Conservation (phyloP, 2,113 vertebrate genomes). For the Cavia porcellus region DNA sequence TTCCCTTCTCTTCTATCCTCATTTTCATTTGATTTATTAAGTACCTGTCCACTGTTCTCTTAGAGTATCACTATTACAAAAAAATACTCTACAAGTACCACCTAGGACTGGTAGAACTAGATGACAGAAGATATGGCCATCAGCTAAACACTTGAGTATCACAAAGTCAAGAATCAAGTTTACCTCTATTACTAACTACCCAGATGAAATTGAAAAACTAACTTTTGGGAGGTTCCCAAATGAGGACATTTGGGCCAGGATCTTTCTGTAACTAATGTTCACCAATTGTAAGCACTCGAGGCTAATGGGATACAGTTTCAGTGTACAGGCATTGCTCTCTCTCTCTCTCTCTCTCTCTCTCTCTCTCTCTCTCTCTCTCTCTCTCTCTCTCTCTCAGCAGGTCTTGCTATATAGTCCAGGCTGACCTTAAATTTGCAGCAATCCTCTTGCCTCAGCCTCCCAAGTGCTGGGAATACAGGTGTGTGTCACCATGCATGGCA, state of each 20-base stretch:
- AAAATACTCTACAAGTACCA: not conserved
- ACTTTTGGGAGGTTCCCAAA: not conserved
- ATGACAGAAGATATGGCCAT: not conserved
- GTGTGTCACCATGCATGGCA: not conserved
- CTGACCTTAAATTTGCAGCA: not conserved
- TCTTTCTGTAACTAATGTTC: slow-evolving; percentile 1
- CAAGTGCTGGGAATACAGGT: not conserved
- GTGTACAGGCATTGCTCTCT: not conserved
- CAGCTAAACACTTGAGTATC: not conserved
- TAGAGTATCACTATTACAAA: not conserved
- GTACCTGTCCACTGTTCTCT: not conserved
- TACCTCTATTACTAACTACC: not conserved
- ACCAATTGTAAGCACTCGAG: not conserved
- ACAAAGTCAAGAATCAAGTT: slow-evolving; percentile 37
- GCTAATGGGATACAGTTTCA: not conserved
- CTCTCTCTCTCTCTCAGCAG: not conserved
- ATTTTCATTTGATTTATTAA: slow-evolving; percentile 24
- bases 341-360: too few species aligned
- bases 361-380: too few species aligned
- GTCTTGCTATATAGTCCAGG: not conserved
- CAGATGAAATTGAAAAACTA: slow-evolving; percentile 7
- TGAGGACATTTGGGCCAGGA: not conserved
- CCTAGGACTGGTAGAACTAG: slow-evolving; percentile 12
- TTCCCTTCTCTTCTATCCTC: not conserved
- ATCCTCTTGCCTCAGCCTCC: not conserved